These are phyloP conservation scores for Picathartes gymnocephalus DNA, from an alignment of 2,113 vertebrate genomes.

Conservation along the genomic window DNA sequence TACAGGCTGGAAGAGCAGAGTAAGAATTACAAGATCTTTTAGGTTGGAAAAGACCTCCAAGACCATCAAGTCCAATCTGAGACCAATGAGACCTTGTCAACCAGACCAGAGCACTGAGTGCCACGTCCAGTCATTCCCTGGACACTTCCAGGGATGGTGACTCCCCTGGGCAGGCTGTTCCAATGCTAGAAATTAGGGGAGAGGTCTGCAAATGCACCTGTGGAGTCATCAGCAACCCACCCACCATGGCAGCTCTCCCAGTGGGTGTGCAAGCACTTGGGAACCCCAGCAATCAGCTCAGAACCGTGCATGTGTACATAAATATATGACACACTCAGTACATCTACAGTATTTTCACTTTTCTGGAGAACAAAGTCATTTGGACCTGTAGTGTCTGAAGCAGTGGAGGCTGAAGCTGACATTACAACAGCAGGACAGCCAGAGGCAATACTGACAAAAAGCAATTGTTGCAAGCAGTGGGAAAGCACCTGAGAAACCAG, in stretches of 20 bases:
- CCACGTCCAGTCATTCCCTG: background rate
- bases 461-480: background rate
- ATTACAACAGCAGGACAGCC: background rate
- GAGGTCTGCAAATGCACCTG: background rate
- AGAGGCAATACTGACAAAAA: background rate
- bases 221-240: accelerated
- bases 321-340: accelerated
- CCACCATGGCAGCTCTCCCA: background rate
- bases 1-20: conserved; percentile 60
- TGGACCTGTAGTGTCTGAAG: accelerated
- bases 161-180: background rate
- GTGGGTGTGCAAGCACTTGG: background rate
- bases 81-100: background rate
- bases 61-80: background rate
- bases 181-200: background rate
- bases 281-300: background rate
- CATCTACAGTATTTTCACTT: background rate
- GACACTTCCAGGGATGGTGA: background rate
- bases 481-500: background rate
- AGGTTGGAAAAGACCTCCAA: background rate
- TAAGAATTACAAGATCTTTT: background rate
- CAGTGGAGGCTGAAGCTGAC: background rate
- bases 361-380: background rate
- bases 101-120: background rate
- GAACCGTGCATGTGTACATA: accelerated